Evolutionary conservation across 2,113 vertebrate species (phyloP), one percentile per base, ranked within the genome.

Genomic region (Phoxinus phoxinus): DNA sequence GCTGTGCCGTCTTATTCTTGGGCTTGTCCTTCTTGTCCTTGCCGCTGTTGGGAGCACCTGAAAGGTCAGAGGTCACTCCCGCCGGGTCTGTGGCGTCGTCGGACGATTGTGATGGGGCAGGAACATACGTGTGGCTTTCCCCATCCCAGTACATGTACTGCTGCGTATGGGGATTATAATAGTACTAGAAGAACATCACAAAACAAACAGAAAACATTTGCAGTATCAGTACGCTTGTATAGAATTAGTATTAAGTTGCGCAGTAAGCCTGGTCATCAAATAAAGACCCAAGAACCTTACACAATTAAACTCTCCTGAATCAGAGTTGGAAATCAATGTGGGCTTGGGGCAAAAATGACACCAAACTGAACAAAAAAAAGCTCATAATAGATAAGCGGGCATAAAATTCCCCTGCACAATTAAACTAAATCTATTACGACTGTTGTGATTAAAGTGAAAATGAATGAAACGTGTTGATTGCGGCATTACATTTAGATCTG

Each of bases 141-240:
- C 97, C 96, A 15, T 97, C 96, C 97, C 97, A 97, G 92, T 97
- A 97, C 90, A 97, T 96, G 92, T 96, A 97, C 88, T 96, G 95
- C 92, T 96, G 96, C 21, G 93, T 94, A 89, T 96, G 96, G 84
- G 95, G 88, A n/a, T 97, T 97, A 88, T 94, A 97, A 88, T 97
- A 97, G 92, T 97, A 97, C 97, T 97, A 89, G 5, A 56, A 41
- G 25, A 56, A 71, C 19, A 58, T 3, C 48, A 63, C 23, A 74
- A 75, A 51, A 61, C 1, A 44, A 7, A 53, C 56, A 27, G 25
- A 10, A 61, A 2, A 44, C 4, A 76, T 63, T 27, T 27, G 13
- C 3, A 81, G 59, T 30, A 30, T 76, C n/a, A 53, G 17, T 32
- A 19, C 13, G 46, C 12, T 11, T 48, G 81, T 19, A n/a, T n/a